A percentile compares a stretch with the other conserved stretches of the same genome.
Conservation (phyloP, 2,797 vertebrate genomes). For the Halcyon chelicuti region DNA sequence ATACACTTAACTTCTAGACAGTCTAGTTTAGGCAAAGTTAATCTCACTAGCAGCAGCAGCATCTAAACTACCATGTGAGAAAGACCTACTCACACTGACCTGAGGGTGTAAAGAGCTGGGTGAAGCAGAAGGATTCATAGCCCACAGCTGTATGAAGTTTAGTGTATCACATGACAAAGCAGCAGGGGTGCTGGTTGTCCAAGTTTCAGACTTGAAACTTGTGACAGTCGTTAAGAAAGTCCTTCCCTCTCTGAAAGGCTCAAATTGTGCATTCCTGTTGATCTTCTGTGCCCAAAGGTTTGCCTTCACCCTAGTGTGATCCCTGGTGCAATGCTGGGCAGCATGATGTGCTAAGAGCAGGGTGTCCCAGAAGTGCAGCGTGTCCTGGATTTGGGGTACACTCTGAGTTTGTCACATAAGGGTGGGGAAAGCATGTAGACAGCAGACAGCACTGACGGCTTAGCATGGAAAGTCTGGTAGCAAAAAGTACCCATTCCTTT, state of each 20-base stretch:
- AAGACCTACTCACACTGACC: not conserved
- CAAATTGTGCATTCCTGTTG: not conserved
- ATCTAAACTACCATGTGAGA: not conserved
- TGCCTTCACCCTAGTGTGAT: not conserved
- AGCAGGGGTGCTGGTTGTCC: not conserved
- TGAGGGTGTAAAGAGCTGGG: not conserved
- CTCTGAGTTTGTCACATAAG: accelerated
- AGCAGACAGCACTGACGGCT: not conserved
- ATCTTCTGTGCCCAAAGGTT: not conserved
- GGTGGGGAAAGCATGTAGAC: not conserved
- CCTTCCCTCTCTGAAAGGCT: not conserved
- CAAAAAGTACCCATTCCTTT: not conserved
- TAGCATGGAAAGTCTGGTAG: not conserved
- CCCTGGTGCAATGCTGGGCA: not conserved
- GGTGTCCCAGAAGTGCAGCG: not conserved
- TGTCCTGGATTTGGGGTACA: not conserved
- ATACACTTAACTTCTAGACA: not conserved
- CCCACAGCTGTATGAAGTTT: not conserved
- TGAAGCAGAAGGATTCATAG: not conserved
- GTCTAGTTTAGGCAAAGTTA: not conserved
- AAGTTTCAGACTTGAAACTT: not conserved
- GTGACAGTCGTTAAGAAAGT: not conserved
- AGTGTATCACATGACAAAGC: not conserved
- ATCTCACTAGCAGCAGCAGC: not conserved
- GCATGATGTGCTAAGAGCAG: not conserved